Evolutionary conservation across 2,113 vertebrate genomes (phyloP), one percentile per base, ranked within the genome.

Genomic region (Phyllostomus discolor): DNA sequence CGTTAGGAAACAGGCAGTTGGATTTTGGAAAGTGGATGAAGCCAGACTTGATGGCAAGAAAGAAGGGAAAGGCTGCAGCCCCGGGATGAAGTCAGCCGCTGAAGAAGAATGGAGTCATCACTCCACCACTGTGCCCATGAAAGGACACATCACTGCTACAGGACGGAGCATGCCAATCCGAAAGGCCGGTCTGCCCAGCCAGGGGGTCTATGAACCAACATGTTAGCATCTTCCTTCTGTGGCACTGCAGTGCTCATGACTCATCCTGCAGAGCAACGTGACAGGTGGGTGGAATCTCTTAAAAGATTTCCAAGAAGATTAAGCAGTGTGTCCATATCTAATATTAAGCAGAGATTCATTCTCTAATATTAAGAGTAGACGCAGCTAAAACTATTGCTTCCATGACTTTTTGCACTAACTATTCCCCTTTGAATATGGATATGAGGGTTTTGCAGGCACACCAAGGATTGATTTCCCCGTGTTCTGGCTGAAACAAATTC

Each of bases 231-330:
- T 96, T 64, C 89, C 95, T 90, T 97, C 62, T 52, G 90, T 72
- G 90, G 95, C 79, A 57, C 43, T 41, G 31, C 43, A 33, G 91
- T 43, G 66, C n/a, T 85, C n/a, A 5, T 98, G 97, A 97, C 96
- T 97, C 97, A 98, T 78, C 64, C 80, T 94, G 93, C 90, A 97
- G 96, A 96, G 90, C 97, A 96, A 96, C 93, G 96, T 78, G 97
- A 97, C 59, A 64, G 83, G 97, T 97, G 97, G 97, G 97, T 64
- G 97, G 96, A 95, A 96, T 90, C 91, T 88, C 97, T 88, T 94
- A 95, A 96, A 96, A 88, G 81, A 92, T 86, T 97, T 92, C 80
- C 88, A 82, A 95, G 95, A 94, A 97, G 83, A 96, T 95, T 79
- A 95, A 95, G 93, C 95, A 85, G 80, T 4, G 1, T 90, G 90